Evolutionary conservation across 2,888 invertebrate genomes (phyloP).

Genomic region (Nomada ruficornis): DNA sequence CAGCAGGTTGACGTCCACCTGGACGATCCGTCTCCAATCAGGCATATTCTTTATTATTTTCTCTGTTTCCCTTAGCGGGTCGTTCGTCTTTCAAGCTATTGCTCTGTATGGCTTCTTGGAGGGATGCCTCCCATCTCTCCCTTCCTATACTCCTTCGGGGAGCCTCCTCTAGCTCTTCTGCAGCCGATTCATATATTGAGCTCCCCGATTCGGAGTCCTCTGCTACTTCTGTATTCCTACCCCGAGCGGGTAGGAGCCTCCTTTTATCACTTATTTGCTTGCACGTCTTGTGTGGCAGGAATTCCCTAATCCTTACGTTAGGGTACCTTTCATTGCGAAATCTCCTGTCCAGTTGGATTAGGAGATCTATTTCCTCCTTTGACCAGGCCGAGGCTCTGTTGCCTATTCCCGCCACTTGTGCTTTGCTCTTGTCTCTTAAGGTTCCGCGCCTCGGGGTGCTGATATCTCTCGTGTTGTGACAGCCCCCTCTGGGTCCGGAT

Average conservation of each 20-base stretch:
- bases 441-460: background rate
- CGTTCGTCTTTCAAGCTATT: too few relatives aligned
- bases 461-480: background rate
- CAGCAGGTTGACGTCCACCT: too few relatives aligned
- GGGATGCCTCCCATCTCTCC: too few relatives aligned
- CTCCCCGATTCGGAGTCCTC: too few relatives aligned
- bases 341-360: too few relatives aligned
- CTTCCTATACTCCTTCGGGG: too few relatives aligned
- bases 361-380: background rate
- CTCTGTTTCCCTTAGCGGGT: too few relatives aligned
- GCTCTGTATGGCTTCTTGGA: too few relatives aligned
- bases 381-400: background rate
- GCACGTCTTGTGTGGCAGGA: background rate
- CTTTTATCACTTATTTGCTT: background rate
- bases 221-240: background rate
- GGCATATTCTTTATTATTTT: background rate
- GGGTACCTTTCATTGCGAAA: too few relatives aligned
- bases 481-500: background rate
- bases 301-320: background rate
- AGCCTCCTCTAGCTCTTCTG: too few relatives aligned
- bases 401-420: accelerated
- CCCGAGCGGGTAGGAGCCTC: background rate
- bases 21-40: background rate
- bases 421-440: accelerated
- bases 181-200: too few relatives aligned